These are phyloP conservation scores for Buceros bicornis DNA, from an alignment of 2,797 vertebrate species.

Conservation along the genomic window DNA sequence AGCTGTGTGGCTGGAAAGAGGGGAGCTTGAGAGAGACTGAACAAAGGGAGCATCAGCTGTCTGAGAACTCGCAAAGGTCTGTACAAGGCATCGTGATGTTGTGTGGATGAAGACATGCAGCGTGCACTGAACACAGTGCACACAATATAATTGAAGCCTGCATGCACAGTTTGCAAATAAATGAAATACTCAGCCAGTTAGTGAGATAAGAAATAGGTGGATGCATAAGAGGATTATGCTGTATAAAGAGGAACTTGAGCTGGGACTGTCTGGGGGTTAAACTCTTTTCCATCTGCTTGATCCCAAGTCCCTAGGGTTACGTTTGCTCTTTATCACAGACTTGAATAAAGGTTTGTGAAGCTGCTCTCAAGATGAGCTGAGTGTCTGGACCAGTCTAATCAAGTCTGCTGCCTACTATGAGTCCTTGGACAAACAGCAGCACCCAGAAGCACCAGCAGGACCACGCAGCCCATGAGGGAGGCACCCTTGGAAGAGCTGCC, in stretches of 20 bases:
- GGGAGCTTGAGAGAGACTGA: not conserved
- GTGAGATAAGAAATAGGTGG: constrained; percentile 33
- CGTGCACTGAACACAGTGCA: not conserved
- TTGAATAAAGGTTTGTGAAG: not conserved
- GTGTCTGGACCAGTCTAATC: not conserved
- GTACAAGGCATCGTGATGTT: not conserved
- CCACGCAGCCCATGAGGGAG: not conserved
- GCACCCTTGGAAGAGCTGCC: not conserved
- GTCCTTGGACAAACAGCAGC: not conserved
- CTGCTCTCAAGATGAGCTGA: not conserved
- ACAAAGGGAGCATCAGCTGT: not conserved
- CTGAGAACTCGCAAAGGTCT: not conserved
- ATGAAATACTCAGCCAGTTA: constrained; percentile 12
- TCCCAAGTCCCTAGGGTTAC: not conserved
- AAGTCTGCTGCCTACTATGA: not conserved
- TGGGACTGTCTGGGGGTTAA: constrained; percentile 27
- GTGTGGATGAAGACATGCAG: not conserved
- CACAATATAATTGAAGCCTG: not conserved
- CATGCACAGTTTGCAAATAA: not conserved
- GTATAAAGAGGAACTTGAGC: not conserved
- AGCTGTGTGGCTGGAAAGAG: not conserved
- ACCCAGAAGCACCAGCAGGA: not conserved
- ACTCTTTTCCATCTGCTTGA: constrained; percentile 22
- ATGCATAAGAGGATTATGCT: constrained; percentile 2
- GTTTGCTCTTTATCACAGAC: not conserved